Evolutionary conservation across 2,888 invertebrate genomes (phyloP).

Genomic region (Ceratothoa steindachneri): DNA sequence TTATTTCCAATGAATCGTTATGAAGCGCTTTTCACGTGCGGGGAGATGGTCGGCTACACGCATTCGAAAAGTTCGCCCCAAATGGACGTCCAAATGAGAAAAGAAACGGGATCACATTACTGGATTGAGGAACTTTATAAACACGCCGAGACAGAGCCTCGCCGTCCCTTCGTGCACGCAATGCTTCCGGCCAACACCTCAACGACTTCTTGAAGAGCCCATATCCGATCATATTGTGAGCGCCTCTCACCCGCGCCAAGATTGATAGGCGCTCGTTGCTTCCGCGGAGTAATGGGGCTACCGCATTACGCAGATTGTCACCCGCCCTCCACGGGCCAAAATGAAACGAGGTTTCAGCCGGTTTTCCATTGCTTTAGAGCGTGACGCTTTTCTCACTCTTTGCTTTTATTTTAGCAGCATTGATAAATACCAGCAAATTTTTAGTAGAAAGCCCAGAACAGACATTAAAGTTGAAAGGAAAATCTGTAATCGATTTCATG

Average conservation of each 20-base stretch:
- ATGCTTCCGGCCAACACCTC: not conserved
- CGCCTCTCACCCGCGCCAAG: not conserved
- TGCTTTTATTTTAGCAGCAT: not conserved
- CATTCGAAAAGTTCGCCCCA: not conserved
- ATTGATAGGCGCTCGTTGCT: not conserved
- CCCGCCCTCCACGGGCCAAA: not conserved
- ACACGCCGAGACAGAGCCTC: not conserved
- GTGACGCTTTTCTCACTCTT: not conserved
- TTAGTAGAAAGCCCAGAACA: not conserved
- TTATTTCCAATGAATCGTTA: not conserved
- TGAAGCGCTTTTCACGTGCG: not conserved
- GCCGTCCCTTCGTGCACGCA: not conserved
- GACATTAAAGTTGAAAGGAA: not conserved
- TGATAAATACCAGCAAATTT: not conserved
- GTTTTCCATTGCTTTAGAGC: not conserved
- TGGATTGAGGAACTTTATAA: not conserved
- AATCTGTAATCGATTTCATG: not conserved
- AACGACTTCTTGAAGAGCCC: not conserved
- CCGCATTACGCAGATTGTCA: slow-evolving; percentile 34
- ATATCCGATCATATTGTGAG: not conserved
- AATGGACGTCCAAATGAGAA: not conserved
- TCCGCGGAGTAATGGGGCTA: slow-evolving; percentile 15
- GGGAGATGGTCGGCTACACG: not conserved
- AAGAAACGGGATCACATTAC: not conserved
- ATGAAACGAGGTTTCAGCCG: not conserved